phyloP scores from a whole-genome alignment of 2,888 invertebrate species.

The Meandrusa payeni region DNA sequence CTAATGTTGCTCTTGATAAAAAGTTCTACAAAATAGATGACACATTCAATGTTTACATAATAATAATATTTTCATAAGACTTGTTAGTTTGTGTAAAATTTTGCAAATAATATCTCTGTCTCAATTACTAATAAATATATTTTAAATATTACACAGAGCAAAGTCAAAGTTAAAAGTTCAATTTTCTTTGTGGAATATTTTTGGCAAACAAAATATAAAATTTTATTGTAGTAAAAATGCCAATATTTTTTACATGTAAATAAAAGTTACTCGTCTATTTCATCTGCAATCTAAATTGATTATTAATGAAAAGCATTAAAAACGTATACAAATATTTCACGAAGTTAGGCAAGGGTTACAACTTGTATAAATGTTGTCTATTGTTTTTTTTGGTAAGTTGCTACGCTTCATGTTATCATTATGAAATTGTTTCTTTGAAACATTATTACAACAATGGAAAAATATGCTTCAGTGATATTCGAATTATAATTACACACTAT shows the following conservation, averaged over 20 bases:
- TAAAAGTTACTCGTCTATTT: conserved; percentile 12
- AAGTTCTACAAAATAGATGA: no score
- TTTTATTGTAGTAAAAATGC: conserved; percentile 1
- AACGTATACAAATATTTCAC: conserved; percentile 5
- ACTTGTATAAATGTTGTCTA: conserved; percentile 22
- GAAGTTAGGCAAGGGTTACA: background rate
- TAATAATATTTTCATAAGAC: no score
- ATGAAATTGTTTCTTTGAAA: conserved; percentile 39
- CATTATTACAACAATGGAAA: conserved; percentile 62
- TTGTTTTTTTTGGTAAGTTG: conserved; percentile 36
- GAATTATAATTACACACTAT: conserved; percentile 50
- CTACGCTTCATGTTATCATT: conserved; percentile 33
- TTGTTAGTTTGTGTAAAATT: no score
- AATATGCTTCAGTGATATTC: conserved; percentile 66
- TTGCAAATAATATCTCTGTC: conserved; percentile 18
- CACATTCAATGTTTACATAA: no score
- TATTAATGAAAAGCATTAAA: conserved; percentile 3
- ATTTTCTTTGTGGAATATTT: background rate
- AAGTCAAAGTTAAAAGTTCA: background rate
- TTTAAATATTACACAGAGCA: background rate
- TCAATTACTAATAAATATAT: conserved; percentile 5
- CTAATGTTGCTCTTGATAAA: no score
- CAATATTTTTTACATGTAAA: conserved; percentile 5
- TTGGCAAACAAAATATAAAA: conserved; percentile 17
- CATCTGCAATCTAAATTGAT: background rate